Percentiles rank a stretch among this genome's conserved stretches.
These are phyloP conservation scores for Leptinotarsa undecemlineata DNA, from an alignment of 1,140 invertebrate species.

Conservation along the genomic window DNA sequence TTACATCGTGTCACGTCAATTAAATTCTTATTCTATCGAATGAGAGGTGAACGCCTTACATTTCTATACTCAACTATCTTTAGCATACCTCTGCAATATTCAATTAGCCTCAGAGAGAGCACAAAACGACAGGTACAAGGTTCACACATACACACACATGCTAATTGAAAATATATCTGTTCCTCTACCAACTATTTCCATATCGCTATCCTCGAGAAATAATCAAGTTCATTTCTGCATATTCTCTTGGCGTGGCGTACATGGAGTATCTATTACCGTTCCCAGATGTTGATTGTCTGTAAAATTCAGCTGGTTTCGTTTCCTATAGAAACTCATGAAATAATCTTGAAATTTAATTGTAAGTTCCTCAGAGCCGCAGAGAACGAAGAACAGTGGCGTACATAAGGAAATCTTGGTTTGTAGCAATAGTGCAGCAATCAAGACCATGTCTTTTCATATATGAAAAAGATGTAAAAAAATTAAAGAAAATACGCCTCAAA, in stretches of 20 bases:
- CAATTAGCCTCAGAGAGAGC: constrained; percentile 1
- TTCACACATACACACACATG: not conserved
- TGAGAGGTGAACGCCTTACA: too few relatives aligned
- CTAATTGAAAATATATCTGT: constrained; percentile 6
- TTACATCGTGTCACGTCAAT: too few relatives aligned
- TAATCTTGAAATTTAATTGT: constrained; percentile 18
- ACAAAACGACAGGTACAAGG: not conserved
- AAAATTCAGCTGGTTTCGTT: not conserved
- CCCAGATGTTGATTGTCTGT: not conserved
- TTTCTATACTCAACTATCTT: too few relatives aligned
- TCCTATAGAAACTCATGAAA: constrained; percentile 14
- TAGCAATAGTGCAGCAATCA: too few relatives aligned
- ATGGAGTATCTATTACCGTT: constrained; percentile 6
- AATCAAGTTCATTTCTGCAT: constrained; percentile 11
- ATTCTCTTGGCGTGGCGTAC: not conserved
- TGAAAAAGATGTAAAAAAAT: too few relatives aligned
- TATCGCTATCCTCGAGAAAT: not conserved
- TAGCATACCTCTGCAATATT: not conserved
- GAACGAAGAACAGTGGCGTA: not conserved
- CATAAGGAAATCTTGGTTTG: not conserved
- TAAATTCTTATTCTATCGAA: too few relatives aligned
- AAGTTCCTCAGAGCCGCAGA: not conserved
- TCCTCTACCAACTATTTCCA: not conserved
- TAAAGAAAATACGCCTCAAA: too few relatives aligned
- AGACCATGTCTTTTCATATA: too few relatives aligned